These are phyloP conservation scores for Nipponia nippon DNA, from an alignment of 2,113 vertebrate genomes.

Conservation along the genomic window DNA sequence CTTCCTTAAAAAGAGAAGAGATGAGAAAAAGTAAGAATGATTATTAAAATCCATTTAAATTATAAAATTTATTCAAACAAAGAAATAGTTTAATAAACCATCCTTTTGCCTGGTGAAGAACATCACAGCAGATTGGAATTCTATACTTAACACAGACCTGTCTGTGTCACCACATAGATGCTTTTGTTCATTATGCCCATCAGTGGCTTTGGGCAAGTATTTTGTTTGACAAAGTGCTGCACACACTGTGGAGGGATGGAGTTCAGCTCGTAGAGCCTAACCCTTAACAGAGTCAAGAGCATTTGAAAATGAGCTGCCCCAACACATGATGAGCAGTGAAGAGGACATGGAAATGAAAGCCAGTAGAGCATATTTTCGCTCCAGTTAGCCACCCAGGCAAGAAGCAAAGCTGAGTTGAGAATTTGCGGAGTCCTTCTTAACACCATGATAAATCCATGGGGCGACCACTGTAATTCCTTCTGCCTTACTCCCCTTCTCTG, in stretches of 20 bases:
- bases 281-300: not conserved
- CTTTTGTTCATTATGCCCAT: not conserved
- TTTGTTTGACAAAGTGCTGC: not conserved
- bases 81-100: not conserved
- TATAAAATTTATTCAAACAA: not conserved
- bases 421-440: not conserved
- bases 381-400: not conserved
- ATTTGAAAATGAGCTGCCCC: not conserved
- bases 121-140: not conserved
- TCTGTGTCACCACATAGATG: not conserved
- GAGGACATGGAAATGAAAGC: not conserved
- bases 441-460: not conserved
- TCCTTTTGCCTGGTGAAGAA: not conserved
- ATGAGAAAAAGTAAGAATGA: not conserved
- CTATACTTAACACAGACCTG: not conserved
- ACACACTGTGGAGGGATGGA: not conserved
- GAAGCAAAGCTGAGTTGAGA: not conserved
- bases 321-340: not conserved
- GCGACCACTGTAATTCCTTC: not conserved
- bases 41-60: not conserved
- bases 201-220: not conserved
- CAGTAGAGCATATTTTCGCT: not conserved
- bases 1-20: not conserved
- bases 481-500: not conserved
- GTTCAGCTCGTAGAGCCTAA: not conserved